phyloP scores from a whole-genome alignment of 2,797 vertebrate genomes.

The Anas bahamensis region DNA sequence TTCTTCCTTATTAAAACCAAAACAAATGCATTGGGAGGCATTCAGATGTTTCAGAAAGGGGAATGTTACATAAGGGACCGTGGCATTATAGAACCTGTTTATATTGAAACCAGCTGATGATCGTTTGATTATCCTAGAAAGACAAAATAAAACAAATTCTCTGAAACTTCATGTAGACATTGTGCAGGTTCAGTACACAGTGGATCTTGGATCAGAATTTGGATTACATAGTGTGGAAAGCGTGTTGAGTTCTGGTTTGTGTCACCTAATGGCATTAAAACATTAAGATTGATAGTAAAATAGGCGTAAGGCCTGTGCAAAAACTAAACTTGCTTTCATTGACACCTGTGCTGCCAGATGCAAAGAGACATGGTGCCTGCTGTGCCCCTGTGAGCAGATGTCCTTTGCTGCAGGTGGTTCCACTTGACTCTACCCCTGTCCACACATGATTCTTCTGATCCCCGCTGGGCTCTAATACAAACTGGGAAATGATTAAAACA shows the following conservation, averaged over 20 bases:
- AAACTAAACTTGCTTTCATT: background rate
- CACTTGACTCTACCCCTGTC: background rate
- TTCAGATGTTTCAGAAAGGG: background rate
- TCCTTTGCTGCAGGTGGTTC: background rate
- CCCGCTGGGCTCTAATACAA: background rate
- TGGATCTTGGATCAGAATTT: constrained; percentile 18
- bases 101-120: background rate
- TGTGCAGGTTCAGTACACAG: constrained; percentile 18
- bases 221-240: constrained; percentile 6
- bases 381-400: background rate
- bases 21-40: background rate
- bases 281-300: background rate
- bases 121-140: background rate
- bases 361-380: background rate
- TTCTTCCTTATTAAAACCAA: background rate
- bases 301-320: background rate
- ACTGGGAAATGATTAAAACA: background rate
- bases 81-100: background rate
- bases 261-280: background rate
- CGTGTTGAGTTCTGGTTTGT: constrained; percentile 47
- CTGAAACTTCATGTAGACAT: background rate
- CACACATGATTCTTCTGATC: background rate
- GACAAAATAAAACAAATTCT: background rate
- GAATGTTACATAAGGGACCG: background rate
- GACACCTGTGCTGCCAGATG: background rate